Percentiles rank a stretch among this genome's conserved stretches.
These are phyloP conservation scores for Emydocephalus ijimae DNA, from an alignment of 2,113 vertebrate genomes.

Conservation along the genomic window DNA sequence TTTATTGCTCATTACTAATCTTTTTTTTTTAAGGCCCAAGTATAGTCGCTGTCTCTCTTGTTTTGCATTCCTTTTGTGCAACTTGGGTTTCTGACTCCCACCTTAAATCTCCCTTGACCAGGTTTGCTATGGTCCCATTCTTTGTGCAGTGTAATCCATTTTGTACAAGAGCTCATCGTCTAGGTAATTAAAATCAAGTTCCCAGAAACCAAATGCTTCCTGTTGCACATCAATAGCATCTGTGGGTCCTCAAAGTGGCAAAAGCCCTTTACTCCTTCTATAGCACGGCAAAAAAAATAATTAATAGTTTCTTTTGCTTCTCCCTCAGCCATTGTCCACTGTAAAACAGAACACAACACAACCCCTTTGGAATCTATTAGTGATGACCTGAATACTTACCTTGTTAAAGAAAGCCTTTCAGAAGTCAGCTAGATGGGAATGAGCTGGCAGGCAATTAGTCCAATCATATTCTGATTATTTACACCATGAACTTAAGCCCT, in stretches of 20 bases:
- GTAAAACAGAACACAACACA: background rate
- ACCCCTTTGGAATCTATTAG: background rate
- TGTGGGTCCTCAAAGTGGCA: background rate
- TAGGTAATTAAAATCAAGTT: background rate
- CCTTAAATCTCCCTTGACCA: background rate
- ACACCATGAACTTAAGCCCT: background rate
- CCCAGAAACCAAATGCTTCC: background rate
- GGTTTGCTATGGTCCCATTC: background rate
- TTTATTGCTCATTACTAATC: background rate
- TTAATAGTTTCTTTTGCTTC: background rate
- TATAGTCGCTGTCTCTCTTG: background rate
- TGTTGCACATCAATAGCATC: background rate
- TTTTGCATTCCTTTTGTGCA: background rate
- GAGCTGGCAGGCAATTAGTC: background rate
- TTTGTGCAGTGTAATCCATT: background rate
- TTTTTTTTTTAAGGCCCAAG: background rate
- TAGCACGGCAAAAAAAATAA: background rate
- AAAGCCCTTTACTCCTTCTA: background rate
- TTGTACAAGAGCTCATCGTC: background rate
- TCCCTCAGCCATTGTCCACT: background rate
- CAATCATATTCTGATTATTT: background rate
- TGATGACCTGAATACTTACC: background rate
- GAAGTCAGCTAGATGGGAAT: background rate
- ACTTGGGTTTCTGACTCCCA: background rate
- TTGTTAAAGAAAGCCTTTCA: background rate